Evolutionary conservation across 2,888 invertebrate species (phyloP), one percentile per base, ranked within the genome.

Genomic region (Andrena haemorrhoa): DNA sequence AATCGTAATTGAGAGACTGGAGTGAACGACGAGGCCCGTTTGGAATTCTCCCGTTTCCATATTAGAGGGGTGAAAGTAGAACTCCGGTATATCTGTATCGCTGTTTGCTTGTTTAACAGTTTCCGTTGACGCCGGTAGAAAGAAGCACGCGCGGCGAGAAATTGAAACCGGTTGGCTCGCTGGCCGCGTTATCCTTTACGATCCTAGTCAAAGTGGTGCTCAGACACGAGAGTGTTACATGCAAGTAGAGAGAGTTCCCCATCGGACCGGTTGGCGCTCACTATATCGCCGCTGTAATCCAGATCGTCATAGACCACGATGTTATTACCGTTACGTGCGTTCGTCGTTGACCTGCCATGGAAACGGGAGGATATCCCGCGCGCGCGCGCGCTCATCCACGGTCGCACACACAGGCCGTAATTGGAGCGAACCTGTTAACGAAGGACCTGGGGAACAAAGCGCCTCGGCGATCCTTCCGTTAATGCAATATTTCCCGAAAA

Each of bases 311-410:
- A 61, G 53, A 79, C 71, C 53, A 47, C 53, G 49, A 63, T 63
- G 56, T 68, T 73, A 73, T 73, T 80, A 80, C 56, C 20, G 80
- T 72, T 80, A 68, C 66, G 73, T 68, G 81, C 53, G 53, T 47
- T 66, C 65, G 41, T 26, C 16, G 70, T 69, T 70, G 49, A 68
- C 78, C 26, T 26, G 47, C n/a, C 66, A 20, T 23, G 65, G 41
- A 71, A 79, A 60, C 20, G 20, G 71, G 20, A 33, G 23, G 53
- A 23, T 31, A 4, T 47, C 31, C 3, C 16, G 26, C 5, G 64
- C 1, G 26, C 3, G 0, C 3, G n/a, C 10, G 7, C 31, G 10
- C 20, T n/a, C 10, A 12, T 26, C 6, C 16, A 6, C 41, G 35
- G 35, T 5, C 33, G 20, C n/a, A 12, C 33, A 61, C 61, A 23